Evolutionary conservation across 1,140 invertebrate species (phyloP).

Genomic region (Aphelenchoides avenae): DNA sequence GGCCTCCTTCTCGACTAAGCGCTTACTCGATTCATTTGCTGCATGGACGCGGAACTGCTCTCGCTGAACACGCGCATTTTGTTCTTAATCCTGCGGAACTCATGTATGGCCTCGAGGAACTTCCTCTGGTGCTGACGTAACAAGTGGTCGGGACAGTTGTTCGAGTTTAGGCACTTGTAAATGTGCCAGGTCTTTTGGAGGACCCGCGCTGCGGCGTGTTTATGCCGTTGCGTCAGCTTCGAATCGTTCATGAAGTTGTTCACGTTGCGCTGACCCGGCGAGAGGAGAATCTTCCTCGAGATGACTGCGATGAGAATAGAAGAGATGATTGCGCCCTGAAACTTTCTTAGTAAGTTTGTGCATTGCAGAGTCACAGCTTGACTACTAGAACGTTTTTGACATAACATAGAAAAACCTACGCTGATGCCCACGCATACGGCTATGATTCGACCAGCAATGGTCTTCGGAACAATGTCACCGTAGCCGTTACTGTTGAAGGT

Average conservation of each 20-base stretch:
- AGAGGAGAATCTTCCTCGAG: slow-evolving; percentile 54
- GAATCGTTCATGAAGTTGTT: slow-evolving; percentile 59
- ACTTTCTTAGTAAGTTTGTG: too few species aligned
- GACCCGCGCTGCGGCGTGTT: slow-evolving; percentile 54
- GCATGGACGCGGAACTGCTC: slow-evolving; percentile 43
- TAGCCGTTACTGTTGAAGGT: slow-evolving; percentile 55
- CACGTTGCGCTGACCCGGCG: slow-evolving; percentile 49
- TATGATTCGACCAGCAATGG: slow-evolving; percentile 94
- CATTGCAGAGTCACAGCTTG: slow-evolving; percentile 3
- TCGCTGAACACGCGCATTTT: slow-evolving; percentile 55
- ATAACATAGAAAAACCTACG: slow-evolving; percentile 70
- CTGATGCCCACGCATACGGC: slow-evolving; percentile 96
- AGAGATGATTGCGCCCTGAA: slow-evolving; percentile 57
- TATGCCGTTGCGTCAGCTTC: slow-evolving; percentile 48
- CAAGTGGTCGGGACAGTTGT: slow-evolving; percentile 34
- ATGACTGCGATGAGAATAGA: slow-evolving; percentile 59
- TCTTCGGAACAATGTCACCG: slow-evolving; percentile 98
- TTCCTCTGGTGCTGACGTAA: slow-evolving; percentile 51
- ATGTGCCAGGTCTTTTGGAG: slow-evolving; percentile 59
- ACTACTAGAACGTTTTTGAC: neutral
- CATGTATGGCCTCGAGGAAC: slow-evolving; percentile 54
- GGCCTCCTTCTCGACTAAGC: too few species aligned
- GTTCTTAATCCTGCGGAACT: slow-evolving; percentile 55
- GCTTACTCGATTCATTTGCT: slow-evolving; percentile 52
- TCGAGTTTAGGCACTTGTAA: slow-evolving; percentile 47